phyloP scores from a whole-genome alignment of 2,113 vertebrate genomes.

The Amia ocellicauda region DNA sequence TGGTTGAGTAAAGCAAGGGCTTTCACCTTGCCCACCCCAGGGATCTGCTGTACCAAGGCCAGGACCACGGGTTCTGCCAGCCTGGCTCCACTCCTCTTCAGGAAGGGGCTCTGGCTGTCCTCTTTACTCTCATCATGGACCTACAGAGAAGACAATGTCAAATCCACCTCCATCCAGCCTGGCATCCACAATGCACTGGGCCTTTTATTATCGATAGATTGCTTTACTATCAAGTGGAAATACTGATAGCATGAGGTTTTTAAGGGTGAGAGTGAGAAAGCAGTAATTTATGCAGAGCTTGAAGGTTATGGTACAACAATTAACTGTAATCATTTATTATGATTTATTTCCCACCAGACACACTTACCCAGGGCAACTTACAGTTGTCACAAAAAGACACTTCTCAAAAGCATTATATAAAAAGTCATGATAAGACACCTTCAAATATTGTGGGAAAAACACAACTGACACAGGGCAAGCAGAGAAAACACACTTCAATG shows the following conservation, averaged over 20 bases:
- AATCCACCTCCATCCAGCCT: too few species aligned
- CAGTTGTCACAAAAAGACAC: background rate
- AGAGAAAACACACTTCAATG: too few species aligned
- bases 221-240: background rate
- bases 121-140: conserved; percentile 73
- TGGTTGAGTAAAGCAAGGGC: conserved; percentile 72
- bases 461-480: too few species aligned
- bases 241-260: background rate
- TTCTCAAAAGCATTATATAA: too few species aligned
- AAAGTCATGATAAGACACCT: too few species aligned
- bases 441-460: too few species aligned
- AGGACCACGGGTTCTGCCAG: conserved; percentile 64
- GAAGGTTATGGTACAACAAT: too few species aligned
- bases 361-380: background rate
- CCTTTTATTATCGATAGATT: background rate
- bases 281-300: background rate
- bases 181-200: too few species aligned
- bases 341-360: background rate
- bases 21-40: conserved; percentile 81
- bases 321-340: too few species aligned
- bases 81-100: conserved; percentile 37
- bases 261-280: background rate
- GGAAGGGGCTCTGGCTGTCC: conserved; percentile 66
- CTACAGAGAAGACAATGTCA: conserved; percentile 49
- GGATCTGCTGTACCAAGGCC: conserved; percentile 70